Evolutionary conservation across 2,888 invertebrate species (phyloP), one percentile per base, ranked within the genome.

Genomic region (Criorhina ranunculi): DNA sequence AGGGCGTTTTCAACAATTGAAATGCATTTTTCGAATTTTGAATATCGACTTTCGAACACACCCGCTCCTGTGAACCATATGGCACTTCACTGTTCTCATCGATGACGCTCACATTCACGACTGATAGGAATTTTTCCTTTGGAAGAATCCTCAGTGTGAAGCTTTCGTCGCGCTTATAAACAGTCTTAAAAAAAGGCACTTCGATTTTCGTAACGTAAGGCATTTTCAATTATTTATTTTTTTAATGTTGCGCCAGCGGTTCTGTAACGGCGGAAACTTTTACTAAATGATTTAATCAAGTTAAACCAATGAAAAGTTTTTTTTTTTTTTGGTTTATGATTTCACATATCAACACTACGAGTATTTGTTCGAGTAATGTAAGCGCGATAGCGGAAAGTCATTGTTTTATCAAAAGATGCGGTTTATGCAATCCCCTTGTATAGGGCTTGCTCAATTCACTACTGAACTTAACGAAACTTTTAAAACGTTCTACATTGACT

Each of bases 111-210:
- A 64, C 42, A 11, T 72, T 76, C 12, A 67, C 37, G 37, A 40
- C 55, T 73, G 86, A 78, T 11, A 49, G 33, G 40, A 86, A 79
- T 69, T 85, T 87, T 73, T 86, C 82, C 33, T 80, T 86, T 0
- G 86, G 73, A 49, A 82, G 66, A 79, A 82, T 75, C 9, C 57
- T 83, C 35, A 86, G 59, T 51, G 60, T 64, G 35, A 81, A 44
- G 29, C 49, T 70, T 69, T 85, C 72, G 51, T 87, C 69, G 12
- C 69, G 70, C 31, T 69, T 87, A 49, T 76, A 86, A n/a, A 83
- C 67, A n/a, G 73, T 79, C 53, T 87, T 87, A 19, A 87, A 55
- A 49, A 75, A 85, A 29, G 86, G 80, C 76, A 81, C 86, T 82
- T 88, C 85, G 6, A 66, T 40, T 35, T 62, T 76, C 7, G 59